Evolutionary conservation across 1,140 invertebrate genomes (phyloP).

Genomic region (Stegodyphus dumicola): DNA sequence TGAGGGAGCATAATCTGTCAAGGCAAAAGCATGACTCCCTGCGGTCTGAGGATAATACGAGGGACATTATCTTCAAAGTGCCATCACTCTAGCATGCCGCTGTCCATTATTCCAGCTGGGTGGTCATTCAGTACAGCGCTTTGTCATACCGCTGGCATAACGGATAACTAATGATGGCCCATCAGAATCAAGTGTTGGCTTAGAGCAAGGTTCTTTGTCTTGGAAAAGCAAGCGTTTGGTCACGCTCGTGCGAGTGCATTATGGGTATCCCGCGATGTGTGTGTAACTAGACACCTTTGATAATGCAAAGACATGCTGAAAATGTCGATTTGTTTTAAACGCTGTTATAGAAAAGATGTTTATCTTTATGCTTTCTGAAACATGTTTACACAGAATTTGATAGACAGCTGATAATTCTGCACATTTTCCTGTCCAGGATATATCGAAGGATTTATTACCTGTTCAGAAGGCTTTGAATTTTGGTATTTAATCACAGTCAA

Average conservation of each 20-base stretch:
- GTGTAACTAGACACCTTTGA: too few species aligned
- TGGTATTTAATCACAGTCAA: too few species aligned
- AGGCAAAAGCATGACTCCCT: conserved; percentile 42
- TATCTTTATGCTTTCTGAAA: too few species aligned
- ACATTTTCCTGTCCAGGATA: too few species aligned
- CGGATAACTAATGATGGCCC: conserved; percentile 33
- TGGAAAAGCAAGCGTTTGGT: conserved; percentile 9
- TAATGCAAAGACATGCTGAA: too few species aligned
- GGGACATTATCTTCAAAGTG: conserved; percentile 36
- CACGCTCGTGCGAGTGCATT: neutral
- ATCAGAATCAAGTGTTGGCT: conserved; percentile 48
- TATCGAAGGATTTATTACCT: too few species aligned
- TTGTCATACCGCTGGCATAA: conserved; percentile 39
- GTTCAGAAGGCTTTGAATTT: too few species aligned
- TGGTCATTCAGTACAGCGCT: conserved; percentile 27
- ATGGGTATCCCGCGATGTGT: neutral
- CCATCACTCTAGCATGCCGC: neutral
- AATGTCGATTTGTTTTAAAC: too few species aligned
- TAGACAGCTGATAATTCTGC: too few species aligned
- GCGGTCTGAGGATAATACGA: conserved; percentile 24
- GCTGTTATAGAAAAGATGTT: too few species aligned
- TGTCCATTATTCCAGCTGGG: conserved; percentile 43
- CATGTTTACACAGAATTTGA: too few species aligned
- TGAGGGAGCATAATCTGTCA: conserved; percentile 42
- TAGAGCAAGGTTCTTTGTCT: conserved; percentile 23